Evolutionary conservation across 92 coral and sea anemone species (phyloP), one percentile per base, ranked within the genome.

Genomic region (Ricordea florida): DNA sequence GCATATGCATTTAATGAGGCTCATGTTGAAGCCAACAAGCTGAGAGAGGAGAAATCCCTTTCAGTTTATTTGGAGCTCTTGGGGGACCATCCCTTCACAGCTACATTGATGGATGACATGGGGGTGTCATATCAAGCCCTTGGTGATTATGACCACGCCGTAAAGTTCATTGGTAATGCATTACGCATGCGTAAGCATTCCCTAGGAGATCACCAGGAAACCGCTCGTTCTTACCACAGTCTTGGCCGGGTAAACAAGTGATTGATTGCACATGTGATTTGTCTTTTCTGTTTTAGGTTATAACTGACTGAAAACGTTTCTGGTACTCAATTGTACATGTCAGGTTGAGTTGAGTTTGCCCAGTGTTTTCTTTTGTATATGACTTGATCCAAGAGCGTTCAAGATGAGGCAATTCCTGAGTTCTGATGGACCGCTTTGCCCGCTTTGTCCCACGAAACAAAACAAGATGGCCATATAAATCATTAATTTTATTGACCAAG

Each of bases 131-230:
- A 86, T 76, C 88, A 69, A 57, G 91, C 89, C 10, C 88, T 92
- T 27, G 89, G 67, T 49, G 79, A 94, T 43, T 89, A 74, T n/a
- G 52, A 40, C 41, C 74, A 57, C 45, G 93, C 98, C 9, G 27
- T 85, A 29, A 87, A 56, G 59, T 89, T 82, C 71, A 53, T 93
- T 32, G 78, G 84, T 51, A 84, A 88, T 26, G 97, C 98, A 21
- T 55, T 92, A 40, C 80, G 92, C 43, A 94, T 94, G 91, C 84
- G 92, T 40, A 77, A 60, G 10, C 72, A 82, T 14, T 82, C 87
- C 7, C 91, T 94, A 18, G 98, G 98, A 1, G 94, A 94, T 52
- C 97, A 94, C 68, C 93, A 94, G 52, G 97, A 88, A 50, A 94
- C 98, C 6, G 98, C 98, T 3, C 87, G 97, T 5, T 92, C 97